These are phyloP conservation scores for Lindbergichthys nudifrons DNA, from an alignment of 2,797 vertebrate species.

Conservation along the genomic window DNA sequence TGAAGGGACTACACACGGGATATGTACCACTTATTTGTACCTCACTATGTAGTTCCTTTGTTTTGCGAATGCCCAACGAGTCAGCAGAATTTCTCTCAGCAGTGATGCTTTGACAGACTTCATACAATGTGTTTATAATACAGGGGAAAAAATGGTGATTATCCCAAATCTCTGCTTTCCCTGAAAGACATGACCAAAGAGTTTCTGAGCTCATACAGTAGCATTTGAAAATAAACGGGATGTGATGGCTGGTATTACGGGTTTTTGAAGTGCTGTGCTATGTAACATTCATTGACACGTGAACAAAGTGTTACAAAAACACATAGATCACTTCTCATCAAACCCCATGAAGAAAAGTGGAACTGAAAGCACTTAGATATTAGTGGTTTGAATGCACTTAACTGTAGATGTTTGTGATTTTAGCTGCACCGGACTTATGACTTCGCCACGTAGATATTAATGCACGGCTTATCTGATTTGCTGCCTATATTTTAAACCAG, in stretches of 20 bases:
- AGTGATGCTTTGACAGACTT: constrained; percentile 33
- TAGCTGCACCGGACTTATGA: constrained; percentile 22
- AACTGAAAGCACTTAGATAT: constrained; percentile 67
- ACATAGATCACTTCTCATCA: constrained; percentile 30
- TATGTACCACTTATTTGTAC: constrained; percentile 28
- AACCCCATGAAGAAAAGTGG: constrained; percentile 35
- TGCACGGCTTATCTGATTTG: constrained; percentile 17
- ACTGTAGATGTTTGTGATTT: constrained; percentile 32
- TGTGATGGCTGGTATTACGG: constrained; percentile 60
- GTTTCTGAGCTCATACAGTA: constrained; percentile 42
- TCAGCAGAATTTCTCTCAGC: constrained; percentile 17
- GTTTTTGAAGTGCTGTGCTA: constrained; percentile 42
- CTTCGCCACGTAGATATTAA: constrained; percentile 34
- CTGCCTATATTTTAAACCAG: constrained; percentile 22
- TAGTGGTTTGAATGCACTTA: constrained; percentile 66
- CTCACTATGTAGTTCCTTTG: constrained; percentile 2
- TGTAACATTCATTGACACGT: constrained; percentile 63
- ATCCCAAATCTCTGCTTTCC: constrained; percentile 47
- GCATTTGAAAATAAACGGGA: constrained; percentile 27
- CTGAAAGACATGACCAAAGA: constrained; percentile 54
- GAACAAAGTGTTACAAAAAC: constrained; percentile 41
- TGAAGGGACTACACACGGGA: constrained; percentile 12
- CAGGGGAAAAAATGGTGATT: constrained; percentile 2
- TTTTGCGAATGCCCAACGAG: constrained; percentile 24
- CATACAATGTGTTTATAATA: constrained; percentile 25